Percentiles rank a stretch among this genome's conserved stretches.
These are phyloP conservation scores for Protaetia brevitarsis DNA, from an alignment of 1,140 invertebrate species.

Conservation along the genomic window DNA sequence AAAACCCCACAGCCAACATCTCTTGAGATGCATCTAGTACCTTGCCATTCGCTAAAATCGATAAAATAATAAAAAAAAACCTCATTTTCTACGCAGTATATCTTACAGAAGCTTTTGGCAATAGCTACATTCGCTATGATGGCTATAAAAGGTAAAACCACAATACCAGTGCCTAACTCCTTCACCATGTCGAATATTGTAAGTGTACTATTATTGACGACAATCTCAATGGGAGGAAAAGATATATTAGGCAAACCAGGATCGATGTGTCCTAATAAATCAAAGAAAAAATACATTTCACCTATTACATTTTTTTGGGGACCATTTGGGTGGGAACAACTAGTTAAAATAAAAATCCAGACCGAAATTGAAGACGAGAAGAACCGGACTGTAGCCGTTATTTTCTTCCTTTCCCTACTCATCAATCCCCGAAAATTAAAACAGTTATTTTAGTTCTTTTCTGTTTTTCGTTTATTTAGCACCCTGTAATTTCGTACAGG, in stretches of 20 bases:
- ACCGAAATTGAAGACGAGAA: too few species aligned
- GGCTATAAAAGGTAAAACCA: constrained; percentile 75
- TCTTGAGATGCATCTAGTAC: constrained; percentile 64
- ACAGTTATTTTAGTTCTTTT: too few species aligned
- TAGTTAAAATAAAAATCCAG: too few species aligned
- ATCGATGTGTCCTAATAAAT: constrained; percentile 42
- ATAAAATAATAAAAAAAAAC: not conserved
- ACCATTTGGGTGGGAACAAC: too few species aligned
- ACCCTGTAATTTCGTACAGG: too few species aligned
- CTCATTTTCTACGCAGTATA: not conserved
- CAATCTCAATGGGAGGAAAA: constrained; percentile 49
- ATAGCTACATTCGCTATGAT: constrained; percentile 84
- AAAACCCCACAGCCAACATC: constrained; percentile 64
- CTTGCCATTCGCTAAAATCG: constrained; percentile 51
- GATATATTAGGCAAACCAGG: constrained; percentile 54
- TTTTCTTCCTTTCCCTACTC: too few species aligned
- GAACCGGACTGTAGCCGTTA: too few species aligned
- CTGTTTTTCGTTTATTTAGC: too few species aligned
- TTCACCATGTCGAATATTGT: constrained; percentile 62
- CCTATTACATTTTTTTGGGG: too few species aligned
- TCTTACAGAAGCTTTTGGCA: constrained; percentile 78
- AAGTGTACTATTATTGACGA: constrained; percentile 55
- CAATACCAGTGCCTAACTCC: constrained; percentile 65
- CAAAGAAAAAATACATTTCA: not conserved
- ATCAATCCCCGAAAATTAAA: too few species aligned